Evolutionary conservation across 2,797 vertebrate species (phyloP), one percentile per base, ranked within the genome.

Genomic region (Melanotaenia boesemani): DNA sequence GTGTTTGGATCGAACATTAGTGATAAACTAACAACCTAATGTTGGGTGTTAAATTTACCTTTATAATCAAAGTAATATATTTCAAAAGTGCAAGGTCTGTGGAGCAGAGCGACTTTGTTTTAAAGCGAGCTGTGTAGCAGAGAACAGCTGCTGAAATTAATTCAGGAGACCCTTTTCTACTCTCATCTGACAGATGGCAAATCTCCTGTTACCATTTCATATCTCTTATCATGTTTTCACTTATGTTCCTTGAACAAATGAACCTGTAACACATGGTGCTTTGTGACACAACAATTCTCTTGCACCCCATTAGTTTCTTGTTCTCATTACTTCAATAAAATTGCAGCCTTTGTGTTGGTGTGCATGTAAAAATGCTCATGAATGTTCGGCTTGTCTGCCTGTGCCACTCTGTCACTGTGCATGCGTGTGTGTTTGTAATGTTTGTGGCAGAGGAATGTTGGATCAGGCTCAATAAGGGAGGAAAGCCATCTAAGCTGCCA

Each of bases 81-180:
- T 84, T 70, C 15, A 77, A 30, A 61, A n/a, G 44, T 20, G 37
- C 72, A 56, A 67, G 39, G 28, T 70, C 63, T 65, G 66, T 50
- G 72, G 44, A 4, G 66, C 36, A 58, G 70, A 82, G 79, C 44
- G 63, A 30, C 50, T 52, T 39, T 10, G 26, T 74, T 90, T 86
- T 68, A 78, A 74, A 80, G 56, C 26, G 71, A 79, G 77, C 65
- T 77, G 66, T 60, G 71, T 79, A 88, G 86, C 82, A 76, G 63
- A 72, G 74, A 90, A 90, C 93, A 94, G 88, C 88, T 92, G 91
- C 89, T 69, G 80, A 78, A 86, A 92, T 91, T 81, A 86, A 92
- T 91, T 86, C 90, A 82, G 74, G 58, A 78, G 73, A 80, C 66
- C 62, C 63, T 88, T 85, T 71, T 67, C 80, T 44, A 26, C 68